Evolutionary conservation across 2,888 invertebrate genomes (phyloP), one percentile per base, ranked within the genome.

Genomic region (Resseliella maxima): DNA sequence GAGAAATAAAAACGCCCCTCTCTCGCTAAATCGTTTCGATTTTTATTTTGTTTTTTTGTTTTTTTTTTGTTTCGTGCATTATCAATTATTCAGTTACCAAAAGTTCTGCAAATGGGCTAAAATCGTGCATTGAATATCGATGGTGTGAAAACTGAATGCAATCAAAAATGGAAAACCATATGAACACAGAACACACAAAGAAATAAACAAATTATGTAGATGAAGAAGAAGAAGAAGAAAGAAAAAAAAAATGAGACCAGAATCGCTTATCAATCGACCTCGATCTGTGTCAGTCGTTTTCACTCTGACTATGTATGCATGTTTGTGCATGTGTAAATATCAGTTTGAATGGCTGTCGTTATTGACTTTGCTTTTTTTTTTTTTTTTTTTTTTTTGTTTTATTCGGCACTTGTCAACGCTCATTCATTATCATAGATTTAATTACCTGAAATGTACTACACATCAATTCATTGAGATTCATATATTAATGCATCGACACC

Each of bases 221-320:
- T 41, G 41, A 41, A 50, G 46, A 50, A 50, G 46, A 50, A 50
- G 46, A 50, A 18, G 1, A 18, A 50, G 18, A 15, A 2, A 50
- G 2, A 50, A 8, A 50, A 8, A 41, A 41, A 5, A 41, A 41
- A 41, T 41, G 8, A 50, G 5, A 50, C 3, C 24, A 59, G 59
- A 59, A 59, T 59, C 59, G 59, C 24, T 27, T 59, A 59, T 59
- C 59, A 59, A 59, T 59, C 59, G 59, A 59, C 59, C 59, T 59
- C 59, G 59, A 59, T 59, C 59, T 59, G 27, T 2, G 2, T 50
- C 18, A 5, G 41, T 41, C 41, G 41, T 41, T 5, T 8, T 41
- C 6, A 41, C 41, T 41, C 41, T 41, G 41, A 8, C 46, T 18
- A 45, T 45, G n/a, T 27, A 59, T 59, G 27, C 24, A 24, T 59